Base-by-base conservation (phyloP, 2,888 invertebrate genomes). In the Papilio gigon region DNA sequence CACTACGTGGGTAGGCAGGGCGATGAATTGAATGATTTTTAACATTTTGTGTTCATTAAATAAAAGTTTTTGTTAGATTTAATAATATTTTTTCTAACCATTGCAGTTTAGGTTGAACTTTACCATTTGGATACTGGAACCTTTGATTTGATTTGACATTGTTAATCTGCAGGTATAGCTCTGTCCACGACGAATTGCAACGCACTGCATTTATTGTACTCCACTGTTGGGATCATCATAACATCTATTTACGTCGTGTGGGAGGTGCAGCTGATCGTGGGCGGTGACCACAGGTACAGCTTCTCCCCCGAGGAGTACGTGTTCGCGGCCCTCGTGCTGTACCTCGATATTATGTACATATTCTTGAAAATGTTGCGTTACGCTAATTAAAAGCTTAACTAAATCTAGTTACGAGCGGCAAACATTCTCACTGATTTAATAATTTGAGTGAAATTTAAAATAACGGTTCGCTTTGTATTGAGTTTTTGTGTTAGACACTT, bases 291-390 rank as follows among this genome's bases (percentile, higher is more conserved):
- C 90, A 97, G 96, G 85, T 97, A 96, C 88, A 93, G 95, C 65
- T 94, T 98, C 73, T 97, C 97, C 0, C 98, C 98, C 0, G 98
- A 98, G 85, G 98, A 98, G 80, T 98, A 98, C 86, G 96, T 98
- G 76, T 98, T 98, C 83, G 98, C 98, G 0, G 96, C 98, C 0
- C 93, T 98, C 60, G 98, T 96, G 84, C 93, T 98, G 0, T 98
- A 98, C 79, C 86, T 98, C 76, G 98, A 98, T 83, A 94, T 98
- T 73, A 91, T 98, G 77, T 97, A 98, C 84, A 95, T 98, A 76
- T 98, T 98, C 93, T 0, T 68, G 6, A 68, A 33, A 20, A n/a
- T 68, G 63, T 25, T 68, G 44, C 35, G 61, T 17, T 42, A 5
- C 4, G 2, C 17, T 12, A 50, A 53, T 35, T 64, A 63, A 42